Conservation (phyloP, 2,113 vertebrate species). For the Datnioides undecimradiatus region DNA sequence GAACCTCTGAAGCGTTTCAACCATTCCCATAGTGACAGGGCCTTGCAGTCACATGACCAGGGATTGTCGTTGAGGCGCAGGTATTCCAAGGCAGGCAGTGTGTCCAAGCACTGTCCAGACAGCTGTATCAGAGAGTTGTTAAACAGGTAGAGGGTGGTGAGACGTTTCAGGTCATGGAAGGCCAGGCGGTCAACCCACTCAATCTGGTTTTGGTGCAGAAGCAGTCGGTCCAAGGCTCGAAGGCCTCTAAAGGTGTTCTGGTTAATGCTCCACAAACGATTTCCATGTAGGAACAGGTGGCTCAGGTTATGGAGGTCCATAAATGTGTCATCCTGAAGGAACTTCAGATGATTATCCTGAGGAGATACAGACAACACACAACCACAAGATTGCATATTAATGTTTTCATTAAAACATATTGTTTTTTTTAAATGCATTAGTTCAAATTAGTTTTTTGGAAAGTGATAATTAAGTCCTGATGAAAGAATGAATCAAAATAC, state of each 20-base stretch:
- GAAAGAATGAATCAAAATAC: neutral
- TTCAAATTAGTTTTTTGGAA: neutral
- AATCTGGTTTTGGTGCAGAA: constrained; percentile 96
- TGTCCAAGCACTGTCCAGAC: constrained; percentile 91
- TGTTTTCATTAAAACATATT: neutral
- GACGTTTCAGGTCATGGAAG: constrained; percentile 94
- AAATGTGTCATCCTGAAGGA: constrained; percentile 96
- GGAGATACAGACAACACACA: constrained; percentile 37
- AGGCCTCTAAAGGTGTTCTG: constrained; percentile 96
- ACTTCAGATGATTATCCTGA: constrained; percentile 95
- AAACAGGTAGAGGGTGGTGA: constrained; percentile 97
- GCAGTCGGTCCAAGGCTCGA: constrained; percentile 93
- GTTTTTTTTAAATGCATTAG: too few species aligned
- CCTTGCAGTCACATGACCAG: constrained; percentile 96
- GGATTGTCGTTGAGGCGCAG: constrained; percentile 97
- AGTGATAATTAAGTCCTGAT: neutral
- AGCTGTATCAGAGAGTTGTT: constrained; percentile 96
- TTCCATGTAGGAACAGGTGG: constrained; percentile 98
- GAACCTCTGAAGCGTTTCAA: constrained; percentile 93
- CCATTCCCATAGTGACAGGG: constrained; percentile 96
- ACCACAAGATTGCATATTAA: neutral
- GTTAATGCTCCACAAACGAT: constrained; percentile 95
- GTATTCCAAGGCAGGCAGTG: constrained; percentile 92
- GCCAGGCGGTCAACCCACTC: constrained; percentile 93
- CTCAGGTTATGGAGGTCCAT: constrained; percentile 97